Evolutionary conservation across 92 coral and sea anemone genomes (phyloP).

Genomic region (Diadumene lineata): DNA sequence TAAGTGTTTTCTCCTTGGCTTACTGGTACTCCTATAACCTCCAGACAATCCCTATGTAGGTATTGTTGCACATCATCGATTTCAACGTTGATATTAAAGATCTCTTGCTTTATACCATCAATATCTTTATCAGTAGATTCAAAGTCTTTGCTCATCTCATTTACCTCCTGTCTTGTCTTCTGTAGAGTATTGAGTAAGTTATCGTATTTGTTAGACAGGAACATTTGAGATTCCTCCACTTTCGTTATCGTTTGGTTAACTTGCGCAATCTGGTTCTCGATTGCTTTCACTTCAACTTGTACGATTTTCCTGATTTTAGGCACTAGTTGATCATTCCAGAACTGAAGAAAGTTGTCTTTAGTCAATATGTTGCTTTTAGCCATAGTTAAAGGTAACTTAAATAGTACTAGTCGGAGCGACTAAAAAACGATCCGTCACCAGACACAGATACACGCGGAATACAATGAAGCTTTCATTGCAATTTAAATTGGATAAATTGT

Average conservation of each 20-base stretch:
- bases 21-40: slow-evolving; percentile 47
- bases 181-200: slow-evolving; percentile 17
- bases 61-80: slow-evolving; percentile 53
- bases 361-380: too few relatives aligned
- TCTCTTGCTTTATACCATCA: not conserved
- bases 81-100: not conserved
- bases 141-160: not conserved
- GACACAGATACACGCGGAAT: too few relatives aligned
- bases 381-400: too few relatives aligned
- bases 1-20: slow-evolving; percentile 36
- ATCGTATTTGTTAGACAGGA: slow-evolving; percentile 26
- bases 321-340: not conserved
- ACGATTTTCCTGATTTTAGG: not conserved
- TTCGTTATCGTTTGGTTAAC: not conserved
- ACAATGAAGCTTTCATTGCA: too few relatives aligned
- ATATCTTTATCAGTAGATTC: not conserved
- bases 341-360: not conserved
- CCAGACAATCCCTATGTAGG: slow-evolving; percentile 35
- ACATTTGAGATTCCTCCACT: slow-evolving; percentile 24
- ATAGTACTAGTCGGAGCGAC: too few relatives aligned
- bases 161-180: not conserved
- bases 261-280: not conserved
- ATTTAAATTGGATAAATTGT: too few relatives aligned
- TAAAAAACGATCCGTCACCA: too few relatives aligned
- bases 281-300: not conserved